A percentile compares a stretch with the other conserved stretches of the same genome.
Conservation (phyloP, 2,888 invertebrate genomes). For the Cosmia trapezina region DNA sequence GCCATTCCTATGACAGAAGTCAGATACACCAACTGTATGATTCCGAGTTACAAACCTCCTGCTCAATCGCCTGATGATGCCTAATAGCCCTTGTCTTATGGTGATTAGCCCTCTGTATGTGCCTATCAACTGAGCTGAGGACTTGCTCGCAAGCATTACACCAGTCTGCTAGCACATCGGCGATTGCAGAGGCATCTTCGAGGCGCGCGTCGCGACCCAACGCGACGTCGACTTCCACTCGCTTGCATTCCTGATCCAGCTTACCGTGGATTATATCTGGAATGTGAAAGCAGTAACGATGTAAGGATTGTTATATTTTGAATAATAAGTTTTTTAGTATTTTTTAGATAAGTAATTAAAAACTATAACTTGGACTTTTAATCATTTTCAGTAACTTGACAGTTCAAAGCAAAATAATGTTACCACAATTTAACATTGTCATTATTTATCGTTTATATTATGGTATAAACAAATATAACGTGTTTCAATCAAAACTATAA, state of each 20-base stretch:
- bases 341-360: no score
- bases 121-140: conserved; percentile 96
- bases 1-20: background rate
- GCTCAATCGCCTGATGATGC: conserved; percentile 95
- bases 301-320: background rate
- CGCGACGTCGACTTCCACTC: conserved; percentile 98
- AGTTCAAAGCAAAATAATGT: no score
- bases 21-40: background rate
- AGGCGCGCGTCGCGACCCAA: conserved; percentile 97
- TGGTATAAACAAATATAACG: no score
- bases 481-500: no score
- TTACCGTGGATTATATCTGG: conserved; percentile 98
- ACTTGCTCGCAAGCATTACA: conserved; percentile 97
- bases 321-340: no score
- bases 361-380: no score
- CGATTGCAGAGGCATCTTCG: conserved; percentile 95
- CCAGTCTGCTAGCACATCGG: conserved; percentile 96
- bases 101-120: conserved; percentile 96
- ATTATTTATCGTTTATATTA: no score
- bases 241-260: conserved; percentile 98
- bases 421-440: no score
- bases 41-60: conserved; percentile 91
- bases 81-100: conserved; percentile 95
- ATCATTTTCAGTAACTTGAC: no score
- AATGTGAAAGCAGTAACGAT: conserved; percentile 52